Evolutionary conservation across 2,888 invertebrate genomes (phyloP).

Genomic region (Plagodis dolabraria): DNA sequence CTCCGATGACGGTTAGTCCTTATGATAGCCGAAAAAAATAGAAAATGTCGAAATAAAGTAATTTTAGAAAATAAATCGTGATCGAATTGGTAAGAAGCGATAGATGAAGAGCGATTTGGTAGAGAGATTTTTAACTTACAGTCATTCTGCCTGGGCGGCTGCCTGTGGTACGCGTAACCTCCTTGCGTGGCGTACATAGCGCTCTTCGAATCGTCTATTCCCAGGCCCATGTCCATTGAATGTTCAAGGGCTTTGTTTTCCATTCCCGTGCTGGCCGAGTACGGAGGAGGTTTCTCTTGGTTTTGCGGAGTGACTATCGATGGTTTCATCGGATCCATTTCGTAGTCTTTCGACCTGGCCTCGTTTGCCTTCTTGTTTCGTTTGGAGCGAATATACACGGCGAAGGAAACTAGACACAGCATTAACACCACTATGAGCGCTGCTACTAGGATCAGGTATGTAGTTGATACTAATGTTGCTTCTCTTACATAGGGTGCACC

Average conservation of each 20-base stretch:
- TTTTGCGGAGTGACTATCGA: conserved; percentile 94
- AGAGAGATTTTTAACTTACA: conserved; percentile 84
- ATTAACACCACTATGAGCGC: conserved; percentile 86
- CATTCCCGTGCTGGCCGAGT: conserved; percentile 93
- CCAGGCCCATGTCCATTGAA: conserved; percentile 93
- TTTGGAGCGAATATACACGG: conserved; percentile 90
- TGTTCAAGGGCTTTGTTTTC: conserved; percentile 97
- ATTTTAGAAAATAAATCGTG: conserved; percentile 28
- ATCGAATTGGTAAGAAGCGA: conserved; percentile 3
- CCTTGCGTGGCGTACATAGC: conserved; percentile 93
- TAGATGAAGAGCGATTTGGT: neutral
- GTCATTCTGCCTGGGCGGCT: conserved; percentile 88
- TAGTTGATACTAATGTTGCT: conserved; percentile 90
- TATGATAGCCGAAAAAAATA: conserved; percentile 55
- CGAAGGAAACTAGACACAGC: conserved; percentile 89
- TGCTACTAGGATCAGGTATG: conserved; percentile 86
- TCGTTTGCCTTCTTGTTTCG: conserved; percentile 93
- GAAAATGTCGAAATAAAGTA: conserved; percentile 43
- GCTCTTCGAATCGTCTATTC: conserved; percentile 94
- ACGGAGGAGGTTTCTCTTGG: conserved; percentile 95
- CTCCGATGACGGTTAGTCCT: conserved; percentile 61
- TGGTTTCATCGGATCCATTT: conserved; percentile 94
- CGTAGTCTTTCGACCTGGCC: conserved; percentile 94
- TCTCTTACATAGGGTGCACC: conserved; percentile 93
- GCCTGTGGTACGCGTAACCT: conserved; percentile 93